Evolutionary conservation across 2,888 invertebrate species (phyloP), one percentile per base, ranked within the genome.

Genomic region (Itoplectis maculator): DNA sequence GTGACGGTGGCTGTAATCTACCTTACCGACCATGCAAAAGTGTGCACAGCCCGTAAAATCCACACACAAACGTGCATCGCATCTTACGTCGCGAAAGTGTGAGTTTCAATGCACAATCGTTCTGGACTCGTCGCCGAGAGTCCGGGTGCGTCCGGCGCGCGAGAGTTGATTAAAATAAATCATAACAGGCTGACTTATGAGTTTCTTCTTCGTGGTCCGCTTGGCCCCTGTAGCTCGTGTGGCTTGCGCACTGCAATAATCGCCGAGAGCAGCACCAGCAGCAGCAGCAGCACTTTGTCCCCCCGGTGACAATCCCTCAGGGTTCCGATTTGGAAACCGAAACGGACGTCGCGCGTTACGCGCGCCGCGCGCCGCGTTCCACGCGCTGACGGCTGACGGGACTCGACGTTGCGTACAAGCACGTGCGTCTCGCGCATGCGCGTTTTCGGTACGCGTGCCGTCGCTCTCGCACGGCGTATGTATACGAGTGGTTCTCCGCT

Each of bases 381-480:
- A 29, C 20, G n/a, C 45, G 54, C 29, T 66, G 79, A 74, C 74
- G 42, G 40, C 65, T 45, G 79, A 79, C 78, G 37, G 23, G 35
- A 70, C 79, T 74, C 74, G 74, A 79, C 74, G 74, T 74, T 79
- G 68, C 74, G 79, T 74, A 73, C 42, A 47, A 65, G 65, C 80
- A 70, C 80, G 80, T 80, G 75, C 70, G 47, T 73, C n/a, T n/a
- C n/a, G n/a, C n/a, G n/a, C n/a, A 63, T 37, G 8, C 35, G 15
- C 29, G 29, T 80, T n/a, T 80, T 80, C 37, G 70, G 15, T 54
- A 75, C 69, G 75, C 65, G 74, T 74, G 69, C 80, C 63, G 65
- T 75, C 40, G 61, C n/a, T n/a, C n/a, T n/a, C 42, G 45, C 45
- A 1, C 6, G 15, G 29, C 40, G 9, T 6, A 42, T 35, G 18